Percentiles rank a stretch among this genome's conserved stretches.
Evolutionary conservation across 1,140 invertebrate genomes (phyloP).

Genomic region (Panagrolaimus sp.): DNA sequence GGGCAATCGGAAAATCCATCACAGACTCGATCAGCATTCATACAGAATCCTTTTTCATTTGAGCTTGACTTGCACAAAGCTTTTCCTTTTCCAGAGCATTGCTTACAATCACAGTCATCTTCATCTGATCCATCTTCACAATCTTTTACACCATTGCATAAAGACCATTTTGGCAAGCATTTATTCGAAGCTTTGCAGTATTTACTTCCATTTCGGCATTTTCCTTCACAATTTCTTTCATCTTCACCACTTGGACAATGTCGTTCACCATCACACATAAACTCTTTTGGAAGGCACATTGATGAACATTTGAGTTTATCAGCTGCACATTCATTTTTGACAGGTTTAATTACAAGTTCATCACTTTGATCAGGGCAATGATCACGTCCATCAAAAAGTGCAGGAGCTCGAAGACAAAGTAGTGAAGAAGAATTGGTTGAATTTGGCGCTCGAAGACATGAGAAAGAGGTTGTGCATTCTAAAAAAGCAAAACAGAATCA

Average conservation of each 20-base stretch:
- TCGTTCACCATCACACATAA: constrained; percentile 38
- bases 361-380: constrained; percentile 35
- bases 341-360: constrained; percentile 38
- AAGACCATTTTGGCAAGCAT: constrained; percentile 42
- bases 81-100: constrained; percentile 28
- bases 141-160: constrained; percentile 41
- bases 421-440: neutral
- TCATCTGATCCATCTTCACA: constrained; percentile 38
- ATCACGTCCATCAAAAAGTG: constrained; percentile 33
- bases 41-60: constrained; percentile 31
- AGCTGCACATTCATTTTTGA: constrained; percentile 22
- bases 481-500: constrained; percentile 18
- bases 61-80: constrained; percentile 40
- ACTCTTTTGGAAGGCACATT: constrained; percentile 33
- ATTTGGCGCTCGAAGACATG: constrained; percentile 33
- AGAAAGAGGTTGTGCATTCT: constrained; percentile 41
- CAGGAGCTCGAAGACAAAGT: constrained; percentile 29
- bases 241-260: constrained; percentile 41
- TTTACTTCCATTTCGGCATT: constrained; percentile 32
- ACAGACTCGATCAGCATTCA: constrained; percentile 27
- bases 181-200: constrained; percentile 18
- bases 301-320: constrained; percentile 29
- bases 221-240: constrained; percentile 29
- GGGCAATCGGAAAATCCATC: constrained; percentile 39
- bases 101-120: constrained; percentile 37